Evolutionary conservation across 2,797 vertebrate genomes (phyloP).

Genomic region (Aldrovandia affinis): DNA sequence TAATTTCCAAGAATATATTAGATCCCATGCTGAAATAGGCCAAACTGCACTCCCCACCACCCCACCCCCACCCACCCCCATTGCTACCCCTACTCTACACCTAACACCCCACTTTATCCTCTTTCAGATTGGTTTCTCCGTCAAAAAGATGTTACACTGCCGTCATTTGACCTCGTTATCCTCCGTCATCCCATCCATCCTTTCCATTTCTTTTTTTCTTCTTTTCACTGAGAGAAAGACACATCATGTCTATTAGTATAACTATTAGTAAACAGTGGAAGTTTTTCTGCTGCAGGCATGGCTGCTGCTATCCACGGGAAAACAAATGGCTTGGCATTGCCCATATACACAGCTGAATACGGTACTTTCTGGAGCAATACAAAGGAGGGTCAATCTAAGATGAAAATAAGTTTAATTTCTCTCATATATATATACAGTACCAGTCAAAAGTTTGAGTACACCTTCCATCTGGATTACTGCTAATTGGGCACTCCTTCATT

Average conservation of each 20-base stretch:
- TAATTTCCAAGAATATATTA: slow-evolving; percentile 46
- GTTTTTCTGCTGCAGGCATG: not conserved
- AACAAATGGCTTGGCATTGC: not conserved
- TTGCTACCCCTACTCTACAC: slow-evolving; percentile 18
- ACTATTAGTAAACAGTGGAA: no score
- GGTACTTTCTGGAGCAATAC: not conserved
- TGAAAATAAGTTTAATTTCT: no score
- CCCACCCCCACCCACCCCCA: not conserved
- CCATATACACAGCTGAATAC: not conserved
- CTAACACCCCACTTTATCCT: slow-evolving; percentile 43
- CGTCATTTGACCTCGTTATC: slow-evolving; percentile 52
- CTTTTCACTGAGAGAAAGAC: slow-evolving; percentile 58
- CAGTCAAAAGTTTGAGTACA: no score
- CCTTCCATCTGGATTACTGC: no score
- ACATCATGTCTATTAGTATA: not conserved
- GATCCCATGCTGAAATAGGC: slow-evolving; percentile 18
- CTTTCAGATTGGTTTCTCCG: slow-evolving; percentile 15
- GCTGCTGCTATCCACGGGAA: not conserved
- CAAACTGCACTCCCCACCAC: slow-evolving; percentile 35
- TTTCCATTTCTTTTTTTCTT: slow-evolving; percentile 27
- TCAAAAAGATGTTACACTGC: slow-evolving; percentile 45
- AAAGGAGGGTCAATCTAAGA: not conserved
- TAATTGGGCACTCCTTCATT: no score
- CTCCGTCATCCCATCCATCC: slow-evolving; percentile 49
- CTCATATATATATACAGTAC: no score